Percentiles rank a stretch among this genome's conserved stretches.
phyloP scores from a whole-genome alignment of 2,113 vertebrate genomes.

The Poeciliopsis occidentalis region DNA sequence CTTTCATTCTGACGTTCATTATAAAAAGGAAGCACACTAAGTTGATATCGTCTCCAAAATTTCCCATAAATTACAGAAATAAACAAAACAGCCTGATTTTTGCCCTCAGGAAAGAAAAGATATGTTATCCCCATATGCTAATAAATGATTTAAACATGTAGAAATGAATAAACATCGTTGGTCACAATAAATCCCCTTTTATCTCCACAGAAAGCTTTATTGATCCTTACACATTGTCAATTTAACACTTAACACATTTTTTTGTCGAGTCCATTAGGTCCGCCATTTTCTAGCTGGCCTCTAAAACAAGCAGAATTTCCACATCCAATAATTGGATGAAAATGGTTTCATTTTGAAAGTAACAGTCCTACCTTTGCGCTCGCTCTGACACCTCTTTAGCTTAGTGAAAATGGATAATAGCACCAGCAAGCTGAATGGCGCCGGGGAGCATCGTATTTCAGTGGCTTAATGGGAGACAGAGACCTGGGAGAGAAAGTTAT shows the following conservation, averaged over 20 bases:
- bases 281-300: constrained; percentile 3
- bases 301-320: not conserved
- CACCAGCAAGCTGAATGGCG: constrained; percentile 11
- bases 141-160: not conserved
- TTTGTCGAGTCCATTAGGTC: not conserved
- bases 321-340: constrained; percentile 5
- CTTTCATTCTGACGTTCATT: not conserved
- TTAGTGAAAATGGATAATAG: constrained; percentile 30
- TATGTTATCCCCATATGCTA: not conserved
- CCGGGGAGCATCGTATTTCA: constrained; percentile 21
- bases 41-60: not conserved
- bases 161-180: not conserved
- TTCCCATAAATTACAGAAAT: not conserved
- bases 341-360: constrained; percentile 16
- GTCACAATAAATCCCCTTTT: not conserved
- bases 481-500: constrained; percentile 35
- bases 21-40: not conserved
- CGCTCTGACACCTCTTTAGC: constrained; percentile 5
- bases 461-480: constrained; percentile 14
- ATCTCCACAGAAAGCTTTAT: not conserved
- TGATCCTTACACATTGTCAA: not conserved
- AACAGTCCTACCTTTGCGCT: constrained; percentile 18
- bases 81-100: not conserved
- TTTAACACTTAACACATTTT: constrained; percentile 1
- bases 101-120: constrained; percentile 5